Evolutionary conservation across 2,113 vertebrate species (phyloP).

Genomic region (Phaetusa simplex): DNA sequence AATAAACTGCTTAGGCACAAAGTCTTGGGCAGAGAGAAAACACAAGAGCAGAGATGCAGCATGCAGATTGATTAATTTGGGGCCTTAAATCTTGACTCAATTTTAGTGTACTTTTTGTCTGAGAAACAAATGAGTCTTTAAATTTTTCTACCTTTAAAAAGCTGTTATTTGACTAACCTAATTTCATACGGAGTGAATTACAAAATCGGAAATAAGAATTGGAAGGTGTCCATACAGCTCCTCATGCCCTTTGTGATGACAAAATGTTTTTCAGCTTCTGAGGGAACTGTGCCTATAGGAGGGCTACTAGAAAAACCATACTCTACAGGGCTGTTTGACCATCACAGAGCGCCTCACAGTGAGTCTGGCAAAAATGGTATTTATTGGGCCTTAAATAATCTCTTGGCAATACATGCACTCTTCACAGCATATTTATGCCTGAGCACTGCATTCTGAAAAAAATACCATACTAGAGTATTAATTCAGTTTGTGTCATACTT

Average conservation of each 20-base stretch:
- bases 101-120: background rate
- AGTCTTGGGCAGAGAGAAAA: background rate
- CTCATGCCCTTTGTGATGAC: background rate
- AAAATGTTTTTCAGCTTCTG: background rate
- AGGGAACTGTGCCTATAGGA: background rate
- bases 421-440: constrained; percentile 10
- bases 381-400: background rate
- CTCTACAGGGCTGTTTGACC: background rate
- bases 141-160: background rate
- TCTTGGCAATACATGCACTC: background rate
- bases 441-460: constrained; percentile 16
- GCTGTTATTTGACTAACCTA: background rate
- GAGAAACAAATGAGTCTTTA: background rate
- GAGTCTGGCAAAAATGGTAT: background rate
- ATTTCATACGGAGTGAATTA: background rate
- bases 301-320: background rate
- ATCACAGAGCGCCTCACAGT: background rate
- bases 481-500: constrained; percentile 78
- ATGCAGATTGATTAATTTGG: background rate
- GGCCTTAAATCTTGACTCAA: background rate
- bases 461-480: background rate
- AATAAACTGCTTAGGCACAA: background rate
- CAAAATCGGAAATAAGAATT: background rate
- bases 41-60: background rate
- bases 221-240: background rate